Evolutionary conservation across 2,888 invertebrate genomes (phyloP).

Genomic region (Stenchaetothrips biformis): DNA sequence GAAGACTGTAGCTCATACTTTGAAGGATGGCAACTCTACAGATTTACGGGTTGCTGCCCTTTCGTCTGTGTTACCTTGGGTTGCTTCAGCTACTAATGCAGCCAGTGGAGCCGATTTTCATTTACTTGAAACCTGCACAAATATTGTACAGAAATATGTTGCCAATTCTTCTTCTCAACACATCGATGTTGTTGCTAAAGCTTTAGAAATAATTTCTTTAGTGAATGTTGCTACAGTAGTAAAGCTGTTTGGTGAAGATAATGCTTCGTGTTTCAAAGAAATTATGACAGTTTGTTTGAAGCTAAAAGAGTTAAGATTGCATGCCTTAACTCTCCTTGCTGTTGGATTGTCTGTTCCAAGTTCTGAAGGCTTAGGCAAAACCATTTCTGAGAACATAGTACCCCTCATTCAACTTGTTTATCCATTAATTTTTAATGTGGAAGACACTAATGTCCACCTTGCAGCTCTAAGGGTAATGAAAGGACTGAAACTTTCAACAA

Average conservation of each 20-base stretch:
- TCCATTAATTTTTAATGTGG: background rate
- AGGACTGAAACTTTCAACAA: background rate
- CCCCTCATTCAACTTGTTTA: background rate
- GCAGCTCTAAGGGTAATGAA: background rate
- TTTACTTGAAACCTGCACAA: background rate
- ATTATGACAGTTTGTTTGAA: background rate
- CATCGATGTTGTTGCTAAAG: background rate
- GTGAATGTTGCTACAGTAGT: background rate
- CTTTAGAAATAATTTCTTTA: background rate
- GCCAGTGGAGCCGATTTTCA: background rate
- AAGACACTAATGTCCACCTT: background rate
- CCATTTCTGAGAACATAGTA: background rate
- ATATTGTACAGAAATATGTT: background rate
- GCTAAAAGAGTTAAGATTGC: background rate
- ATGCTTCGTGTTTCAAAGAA: background rate
- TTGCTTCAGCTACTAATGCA: background rate
- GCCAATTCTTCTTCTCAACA: background rate
- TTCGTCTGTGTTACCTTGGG: background rate
- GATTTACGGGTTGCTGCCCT: background rate
- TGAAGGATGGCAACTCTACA: background rate
- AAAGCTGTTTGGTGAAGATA: background rate
- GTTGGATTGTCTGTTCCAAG: background rate
- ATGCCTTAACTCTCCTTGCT: background rate
- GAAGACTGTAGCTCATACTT: background rate
- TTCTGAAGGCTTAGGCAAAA: background rate